Evolutionary conservation across 2,113 vertebrate species (phyloP).

Genomic region (Prunella fulvescens): DNA sequence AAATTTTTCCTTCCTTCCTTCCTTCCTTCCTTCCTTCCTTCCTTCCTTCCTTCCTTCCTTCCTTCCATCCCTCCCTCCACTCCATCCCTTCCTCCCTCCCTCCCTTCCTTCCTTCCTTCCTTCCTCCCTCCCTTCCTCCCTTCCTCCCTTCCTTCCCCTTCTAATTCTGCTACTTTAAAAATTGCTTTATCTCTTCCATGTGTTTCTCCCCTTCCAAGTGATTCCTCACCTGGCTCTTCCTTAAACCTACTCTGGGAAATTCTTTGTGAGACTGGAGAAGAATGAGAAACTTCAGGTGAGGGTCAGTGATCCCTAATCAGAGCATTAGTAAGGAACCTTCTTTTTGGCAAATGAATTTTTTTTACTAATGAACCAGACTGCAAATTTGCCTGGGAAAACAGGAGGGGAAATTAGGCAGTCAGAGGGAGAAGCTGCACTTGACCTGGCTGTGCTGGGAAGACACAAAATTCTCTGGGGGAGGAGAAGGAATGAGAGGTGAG

Average conservation of each 20-base stretch:
- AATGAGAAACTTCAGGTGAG: background rate
- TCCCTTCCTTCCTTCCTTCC: too few species aligned
- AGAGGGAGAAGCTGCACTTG: background rate
- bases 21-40: background rate
- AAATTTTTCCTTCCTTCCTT: background rate
- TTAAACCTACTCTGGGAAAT: background rate
- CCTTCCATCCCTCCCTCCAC: too few species aligned
- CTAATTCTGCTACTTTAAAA: background rate
- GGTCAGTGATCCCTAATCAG: background rate
- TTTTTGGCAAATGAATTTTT: background rate
- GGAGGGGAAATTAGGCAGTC: background rate
- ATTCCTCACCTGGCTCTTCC: background rate
- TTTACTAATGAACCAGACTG: background rate
- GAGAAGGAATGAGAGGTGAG: background rate
- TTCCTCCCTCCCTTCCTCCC: too few species aligned
- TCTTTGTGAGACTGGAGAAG: background rate
- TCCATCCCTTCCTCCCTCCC: too few species aligned
- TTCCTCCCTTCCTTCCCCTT: background rate
- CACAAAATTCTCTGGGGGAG: background rate
- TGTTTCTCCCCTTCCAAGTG: background rate
- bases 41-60: background rate
- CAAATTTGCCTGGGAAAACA: background rate
- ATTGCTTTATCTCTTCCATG: background rate
- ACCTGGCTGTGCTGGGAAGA: background rate
- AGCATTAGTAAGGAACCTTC: background rate